phyloP scores from a whole-genome alignment of 92 coral and sea anemone genomes.

The Porites divaricata region DNA sequence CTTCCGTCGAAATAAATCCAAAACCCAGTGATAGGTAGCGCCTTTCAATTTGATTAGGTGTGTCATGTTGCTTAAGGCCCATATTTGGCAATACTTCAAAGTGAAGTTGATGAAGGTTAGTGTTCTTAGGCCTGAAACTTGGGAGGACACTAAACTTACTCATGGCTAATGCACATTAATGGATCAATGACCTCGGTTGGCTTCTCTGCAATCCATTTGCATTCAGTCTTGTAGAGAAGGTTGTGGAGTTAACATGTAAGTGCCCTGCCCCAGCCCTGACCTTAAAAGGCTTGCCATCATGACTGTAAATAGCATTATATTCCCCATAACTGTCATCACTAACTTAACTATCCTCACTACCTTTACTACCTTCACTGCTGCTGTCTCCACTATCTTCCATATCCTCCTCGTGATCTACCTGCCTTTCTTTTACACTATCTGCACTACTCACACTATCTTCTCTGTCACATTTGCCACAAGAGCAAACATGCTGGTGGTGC shows the following conservation, averaged over 20 bases:
- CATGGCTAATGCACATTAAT: conserved; percentile 47
- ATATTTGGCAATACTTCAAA: neutral
- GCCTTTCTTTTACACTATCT: neutral
- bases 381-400: neutral
- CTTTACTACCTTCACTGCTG: neutral
- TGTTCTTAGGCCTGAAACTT: conserved; percentile 40
- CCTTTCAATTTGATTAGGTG: neutral
- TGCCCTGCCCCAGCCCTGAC: neutral
- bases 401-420: neutral
- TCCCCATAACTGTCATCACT: conserved; percentile 20
- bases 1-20: neutral
- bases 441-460: neutral
- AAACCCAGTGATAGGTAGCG: neutral
- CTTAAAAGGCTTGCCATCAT: conserved; percentile 7
- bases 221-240: conserved; percentile 48
- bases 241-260: conserved; percentile 49
- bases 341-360: conserved; percentile 23
- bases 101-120: conserved; percentile 41
- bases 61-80: neutral
- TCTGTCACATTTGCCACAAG: conserved; percentile 35
- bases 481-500: conserved; percentile 43
- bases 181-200: conserved; percentile 35
- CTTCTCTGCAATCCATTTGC: conserved; percentile 24
- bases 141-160: conserved; percentile 43
- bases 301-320: neutral